Percentiles rank a stretch among this genome's conserved stretches.
These are phyloP conservation scores for Grapholita molesta DNA, from an alignment of 1,140 invertebrate species.

Conservation along the genomic window DNA sequence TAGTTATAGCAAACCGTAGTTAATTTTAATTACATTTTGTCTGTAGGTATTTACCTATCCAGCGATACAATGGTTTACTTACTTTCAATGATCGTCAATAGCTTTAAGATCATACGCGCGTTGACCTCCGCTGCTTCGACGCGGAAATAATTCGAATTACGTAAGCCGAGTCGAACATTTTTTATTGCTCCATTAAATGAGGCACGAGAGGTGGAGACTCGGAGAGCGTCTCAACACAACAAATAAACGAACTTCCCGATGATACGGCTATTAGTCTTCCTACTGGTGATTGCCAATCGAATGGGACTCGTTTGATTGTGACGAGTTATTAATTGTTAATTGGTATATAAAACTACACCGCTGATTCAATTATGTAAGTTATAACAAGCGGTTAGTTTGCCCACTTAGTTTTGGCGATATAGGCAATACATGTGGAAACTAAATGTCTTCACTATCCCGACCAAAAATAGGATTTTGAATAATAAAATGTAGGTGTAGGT, in stretches of 20 bases:
- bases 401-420: too few relatives aligned
- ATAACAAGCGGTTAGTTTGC: too few relatives aligned
- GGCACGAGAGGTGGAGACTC: conserved; percentile 58
- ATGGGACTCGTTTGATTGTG: conserved; percentile 28
- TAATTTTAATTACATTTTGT: background rate
- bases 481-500: too few relatives aligned
- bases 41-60: background rate
- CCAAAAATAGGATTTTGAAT: too few relatives aligned
- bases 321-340: conserved; percentile 13
- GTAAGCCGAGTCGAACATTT: conserved; percentile 72
- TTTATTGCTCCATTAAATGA: conserved; percentile 74
- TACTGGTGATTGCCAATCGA: conserved; percentile 45
- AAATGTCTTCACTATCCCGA: too few relatives aligned
- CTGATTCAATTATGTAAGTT: conserved; percentile 20
- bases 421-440: too few relatives aligned
- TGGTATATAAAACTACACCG: conserved; percentile 17
- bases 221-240: conserved; percentile 51
- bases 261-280: conserved; percentile 43
- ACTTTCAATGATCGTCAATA: conserved; percentile 32
- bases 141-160: conserved; percentile 73
- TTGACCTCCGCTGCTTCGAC: conserved; percentile 58
- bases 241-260: conserved; percentile 49
- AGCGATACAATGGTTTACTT: background rate
- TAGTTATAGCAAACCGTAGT: background rate
- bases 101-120: conserved; percentile 52